Evolutionary conservation across 2,113 vertebrate species (phyloP), one percentile per base, ranked within the genome.

Genomic region (Bos javanicus): DNA sequence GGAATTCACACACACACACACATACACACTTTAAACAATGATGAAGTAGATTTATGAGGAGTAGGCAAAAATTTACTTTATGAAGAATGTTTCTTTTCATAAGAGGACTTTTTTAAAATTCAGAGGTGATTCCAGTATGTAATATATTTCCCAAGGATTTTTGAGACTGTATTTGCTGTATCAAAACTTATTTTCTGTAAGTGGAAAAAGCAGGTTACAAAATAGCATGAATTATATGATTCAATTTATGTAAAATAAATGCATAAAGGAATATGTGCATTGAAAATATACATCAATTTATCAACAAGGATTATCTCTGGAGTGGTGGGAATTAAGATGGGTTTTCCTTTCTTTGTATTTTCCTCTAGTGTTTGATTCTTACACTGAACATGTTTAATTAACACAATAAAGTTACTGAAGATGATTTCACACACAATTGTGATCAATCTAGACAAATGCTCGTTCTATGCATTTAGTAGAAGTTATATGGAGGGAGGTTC

Each of bases 361-460:
- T 91, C 85, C 57, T 82, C 36, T 78, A 9, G 87, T 36, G 13
- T 90, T 95, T 90, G 82, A n/a, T 74, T 81, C n/a, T 85, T 81
- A 54, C 30, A 60, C 28, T 21, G n/a, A 76, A 57, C 56, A 87
- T 80, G n/a, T 86, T 80, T 90, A 84, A 62, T 93, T 60, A n/a
- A 71, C 92, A 84, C 84, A 97, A 64, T 87, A 84, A 93, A 95
- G 36, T 91, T 89, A 50, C n/a, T 78, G 39, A 59, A 93, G 64
- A 71, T 59, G 50, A 78, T 76, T 43, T 81, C 8, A 4, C 71
- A 14, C 14, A 28, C 17, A 15, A 2, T 67, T 25, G 16, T 89
- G 71, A 60, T 94, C 88, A 54, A 7, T 93, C 13, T 56, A 56
- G 52, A 94, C 30, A 67, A 67, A 36, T 21, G 46, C 14, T n/a